Evolutionary conservation across 2,797 vertebrate species (phyloP), one percentile per base, ranked within the genome.

Genomic region (Alfaro cultratus): DNA sequence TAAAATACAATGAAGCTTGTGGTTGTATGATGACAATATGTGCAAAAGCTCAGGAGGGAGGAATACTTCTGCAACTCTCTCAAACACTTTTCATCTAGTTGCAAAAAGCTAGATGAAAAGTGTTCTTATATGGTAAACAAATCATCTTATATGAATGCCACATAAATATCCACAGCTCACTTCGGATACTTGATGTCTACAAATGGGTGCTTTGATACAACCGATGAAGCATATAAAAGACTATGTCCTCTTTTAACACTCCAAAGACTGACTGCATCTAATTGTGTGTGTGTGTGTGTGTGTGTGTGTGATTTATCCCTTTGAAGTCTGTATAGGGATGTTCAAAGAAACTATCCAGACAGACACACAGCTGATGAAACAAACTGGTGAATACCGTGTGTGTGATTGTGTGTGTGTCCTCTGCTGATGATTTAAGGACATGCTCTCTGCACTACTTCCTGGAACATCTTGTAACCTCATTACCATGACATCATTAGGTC

Each of bases 401-500:
- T 64, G 46, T 73, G 46, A 73, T 51, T 39, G 46, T 75, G 70
- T 26, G 78, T 82, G 77, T 78, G 78, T 74, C 64, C 73, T 31
- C 1, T 57, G 74, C 68, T 79, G 71, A 70, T 79, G 76, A 82
- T 83, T 88, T 80, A 89, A 85, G 85, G 80, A 87, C 82, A 82
- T 2, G 1, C 71, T 82, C 78, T 68, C 81, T 75, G 79, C 82
- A 74, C 86, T 76, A 84, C 91, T 95, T 96, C 95, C 95, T 94
- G 94, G 91, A 93, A 92, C 91, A 93, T 93, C 80, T 78, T 87
- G 86, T 93, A 95, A 96, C 91, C 89, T 92, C 79, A 94, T 96
- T 96, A 95, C 45, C 77, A 84, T 72, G 76, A 76, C 74, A 89
- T 95, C 94, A 94, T 96, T 95, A 95, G 86, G 90, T 87, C 79